These are phyloP conservation scores for Pectinophora gossypiella DNA, from an alignment of 1,140 invertebrate genomes.

Conservation along the genomic window DNA sequence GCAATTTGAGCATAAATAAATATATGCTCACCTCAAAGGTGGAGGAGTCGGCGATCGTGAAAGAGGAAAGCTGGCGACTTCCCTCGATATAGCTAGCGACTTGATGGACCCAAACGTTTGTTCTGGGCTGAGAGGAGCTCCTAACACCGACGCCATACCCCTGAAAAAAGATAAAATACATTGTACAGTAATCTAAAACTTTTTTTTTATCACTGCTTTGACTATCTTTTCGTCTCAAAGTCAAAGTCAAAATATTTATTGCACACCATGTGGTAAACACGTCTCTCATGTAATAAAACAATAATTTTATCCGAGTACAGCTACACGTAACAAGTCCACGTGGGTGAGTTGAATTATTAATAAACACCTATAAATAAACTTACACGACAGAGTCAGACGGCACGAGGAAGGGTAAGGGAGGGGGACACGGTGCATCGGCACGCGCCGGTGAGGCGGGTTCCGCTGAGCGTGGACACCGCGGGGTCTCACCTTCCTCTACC, in stretches of 20 bases:
- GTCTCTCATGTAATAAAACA: too few relatives aligned
- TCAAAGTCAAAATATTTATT: too few relatives aligned
- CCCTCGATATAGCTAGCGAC: conserved; percentile 81
- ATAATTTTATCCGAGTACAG: too few relatives aligned
- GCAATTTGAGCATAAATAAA: too few relatives aligned
- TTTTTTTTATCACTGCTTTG: too few relatives aligned
- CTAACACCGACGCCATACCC: conserved; percentile 79
- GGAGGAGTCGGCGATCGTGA: conserved; percentile 83
- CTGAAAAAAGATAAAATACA: conserved; percentile 61
- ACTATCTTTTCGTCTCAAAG: too few relatives aligned
- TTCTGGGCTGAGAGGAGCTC: conserved; percentile 81
- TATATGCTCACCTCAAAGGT: conserved; percentile 68
- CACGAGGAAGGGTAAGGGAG: conserved; percentile 83
- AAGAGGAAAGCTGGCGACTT: conserved; percentile 86
- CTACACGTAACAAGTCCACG: too few relatives aligned
- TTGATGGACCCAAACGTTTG: conserved; percentile 84
- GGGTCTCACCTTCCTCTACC: conserved; percentile 75
- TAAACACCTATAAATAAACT: conserved; percentile 29
- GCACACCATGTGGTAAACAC: too few relatives aligned
- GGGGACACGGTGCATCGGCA: conserved; percentile 80
- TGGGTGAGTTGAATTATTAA: background rate
- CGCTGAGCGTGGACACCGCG: conserved; percentile 82
- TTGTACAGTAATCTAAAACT: background rate
- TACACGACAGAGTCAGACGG: conserved; percentile 81
- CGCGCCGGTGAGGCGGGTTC: conserved; percentile 80